Percentiles rank a stretch among this genome's conserved stretches.
Evolutionary conservation across 2,113 vertebrate genomes (phyloP).

Genomic region (Sander lucioperca): DNA sequence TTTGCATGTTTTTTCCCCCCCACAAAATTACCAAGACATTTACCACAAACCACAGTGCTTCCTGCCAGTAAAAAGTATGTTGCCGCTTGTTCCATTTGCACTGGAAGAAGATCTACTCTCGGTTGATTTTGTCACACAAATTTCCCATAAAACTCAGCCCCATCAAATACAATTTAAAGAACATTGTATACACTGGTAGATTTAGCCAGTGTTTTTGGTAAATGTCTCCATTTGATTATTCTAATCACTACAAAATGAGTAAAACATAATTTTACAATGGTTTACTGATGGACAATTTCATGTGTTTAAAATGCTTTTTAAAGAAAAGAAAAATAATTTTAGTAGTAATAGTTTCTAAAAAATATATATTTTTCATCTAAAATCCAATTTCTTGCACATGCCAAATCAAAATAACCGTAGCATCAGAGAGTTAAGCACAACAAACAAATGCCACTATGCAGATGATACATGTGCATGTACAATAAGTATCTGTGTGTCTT

Average conservation of each 20-base stretch:
- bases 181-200: background rate
- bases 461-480: background rate
- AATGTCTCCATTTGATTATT: background rate
- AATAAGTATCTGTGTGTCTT: conserved; percentile 60
- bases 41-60: conserved; percentile 46
- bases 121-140: conserved; percentile 13
- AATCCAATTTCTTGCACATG: background rate
- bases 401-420: background rate
- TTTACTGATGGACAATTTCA: background rate
- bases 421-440: background rate
- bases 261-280: too few species aligned
- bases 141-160: conserved; percentile 14
- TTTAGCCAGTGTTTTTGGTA: background rate
- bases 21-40: conserved; percentile 3
- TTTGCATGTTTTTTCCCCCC: background rate
- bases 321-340: background rate
- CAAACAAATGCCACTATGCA: background rate
- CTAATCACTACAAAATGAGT: background rate
- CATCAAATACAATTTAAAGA: background rate
- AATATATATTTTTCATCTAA: background rate
- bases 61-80: conserved; percentile 37
- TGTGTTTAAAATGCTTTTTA: background rate
- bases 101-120: conserved; percentile 16
- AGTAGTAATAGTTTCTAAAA: background rate
- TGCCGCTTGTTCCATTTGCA: conserved; percentile 54